These are phyloP conservation scores for Nycticorax nycticorax DNA, from an alignment of 2,113 vertebrate genomes.

Conservation along the genomic window DNA sequence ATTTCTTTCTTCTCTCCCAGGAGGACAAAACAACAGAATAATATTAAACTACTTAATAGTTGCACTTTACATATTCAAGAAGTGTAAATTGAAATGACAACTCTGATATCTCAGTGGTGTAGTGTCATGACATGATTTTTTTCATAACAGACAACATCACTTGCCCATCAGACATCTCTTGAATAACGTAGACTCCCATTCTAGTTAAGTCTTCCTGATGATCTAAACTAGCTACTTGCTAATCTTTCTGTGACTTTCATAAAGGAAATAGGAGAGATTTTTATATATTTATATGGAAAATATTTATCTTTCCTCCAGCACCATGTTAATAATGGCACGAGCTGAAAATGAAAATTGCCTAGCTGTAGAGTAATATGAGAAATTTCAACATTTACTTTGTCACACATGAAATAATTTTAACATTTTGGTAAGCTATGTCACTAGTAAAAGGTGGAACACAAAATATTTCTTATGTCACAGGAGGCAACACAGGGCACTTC, in stretches of 20 bases:
- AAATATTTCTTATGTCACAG: neutral
- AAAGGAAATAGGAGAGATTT: neutral
- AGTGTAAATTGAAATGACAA: conserved; percentile 11
- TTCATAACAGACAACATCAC: neutral
- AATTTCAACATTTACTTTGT: neutral
- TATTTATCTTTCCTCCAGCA: neutral
- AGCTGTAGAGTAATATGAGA: neutral
- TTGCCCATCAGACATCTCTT: neutral
- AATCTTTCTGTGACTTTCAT: neutral
- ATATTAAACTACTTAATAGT: conserved; percentile 23
- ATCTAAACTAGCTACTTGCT: neutral
- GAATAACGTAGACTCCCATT: neutral
- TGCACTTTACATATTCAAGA: conserved; percentile 29
- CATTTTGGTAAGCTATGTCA: neutral
- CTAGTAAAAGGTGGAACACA: neutral
- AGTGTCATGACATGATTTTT: conserved; percentile 19
- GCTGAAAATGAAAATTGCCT: neutral
- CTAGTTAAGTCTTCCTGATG: neutral
- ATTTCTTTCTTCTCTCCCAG: neutral
- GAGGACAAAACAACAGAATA: neutral
- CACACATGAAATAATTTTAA: neutral
- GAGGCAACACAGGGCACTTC: neutral
- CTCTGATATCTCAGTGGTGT: neutral
- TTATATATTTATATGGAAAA: neutral
- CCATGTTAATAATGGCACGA: neutral